Evolutionary conservation across 2,888 invertebrate species (phyloP), one percentile per base, ranked within the genome.

Genomic region (Archaeoteleia sp.): DNA sequence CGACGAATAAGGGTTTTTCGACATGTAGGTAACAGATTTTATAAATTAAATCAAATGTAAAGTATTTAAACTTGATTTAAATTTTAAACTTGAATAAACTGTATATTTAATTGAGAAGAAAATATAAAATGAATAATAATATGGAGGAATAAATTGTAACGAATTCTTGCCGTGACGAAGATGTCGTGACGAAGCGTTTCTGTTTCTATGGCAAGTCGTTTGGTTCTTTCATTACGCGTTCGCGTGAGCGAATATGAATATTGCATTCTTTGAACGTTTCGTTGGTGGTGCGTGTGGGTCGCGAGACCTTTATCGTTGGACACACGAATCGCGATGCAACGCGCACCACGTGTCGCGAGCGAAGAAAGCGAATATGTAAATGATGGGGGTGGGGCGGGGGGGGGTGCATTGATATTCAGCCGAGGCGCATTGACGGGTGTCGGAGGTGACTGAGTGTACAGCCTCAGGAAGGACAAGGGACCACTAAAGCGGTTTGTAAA

Each of bases 401-500:
- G 51, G 71, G 63, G 70, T 71, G 71, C 77, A 79, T 80, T 81
- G 77, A 81, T 78, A 81, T 81, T 77, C 81, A 79, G 77, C 70
- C 74, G 74, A 74, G 70, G 75, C 70, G 73, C 77, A 75, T 76
- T 73, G 74, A 78, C 72, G 73, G 57, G 70, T 70, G 77, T 76
- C 72, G 73, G 40, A 71, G 72, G 74, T 76, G 77, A 77, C 76
- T 75, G 76, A 77, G 75, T 77, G 71, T 67, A 69, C 74, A 55
- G 62, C 67, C 63, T 69, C 70, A 71, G 68, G 66, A 68, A 73
- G 71, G 80, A 76, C 76, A 73, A 69, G 51, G 70, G 72, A 72
- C 72, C 74, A 75, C 78, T 78, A 75, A 72, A 72, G 61, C 58
- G 69, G 62, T 48, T 51, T 60, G 66, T 61, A 55, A 70, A 58